Percentiles rank a stretch among this genome's conserved stretches.
Evolutionary conservation across 2,797 vertebrate genomes (phyloP).

Genomic region (Tympanoctomys barrerae): DNA sequence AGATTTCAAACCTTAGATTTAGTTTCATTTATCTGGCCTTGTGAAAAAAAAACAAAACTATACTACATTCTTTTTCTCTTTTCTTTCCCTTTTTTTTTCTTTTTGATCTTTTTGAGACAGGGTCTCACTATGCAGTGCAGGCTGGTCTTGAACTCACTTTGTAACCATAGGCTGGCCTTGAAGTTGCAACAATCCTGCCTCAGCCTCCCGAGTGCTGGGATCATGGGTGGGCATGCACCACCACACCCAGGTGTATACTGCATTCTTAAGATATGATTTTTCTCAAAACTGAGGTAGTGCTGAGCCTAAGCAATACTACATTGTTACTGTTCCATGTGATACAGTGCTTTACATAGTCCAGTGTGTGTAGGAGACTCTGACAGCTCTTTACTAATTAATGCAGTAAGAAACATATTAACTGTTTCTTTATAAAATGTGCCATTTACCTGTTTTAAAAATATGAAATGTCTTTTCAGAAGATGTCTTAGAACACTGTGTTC

Average conservation of each 20-base stretch:
- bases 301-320: neutral
- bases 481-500: neutral
- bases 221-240: too few species aligned
- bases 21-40: neutral
- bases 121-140: too few species aligned
- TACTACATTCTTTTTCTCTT: neutral
- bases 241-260: too few species aligned
- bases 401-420: neutral
- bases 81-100: too few species aligned
- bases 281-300: neutral
- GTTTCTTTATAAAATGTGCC: neutral
- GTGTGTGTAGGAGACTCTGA: neutral
- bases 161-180: too few species aligned
- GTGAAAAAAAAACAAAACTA: neutral
- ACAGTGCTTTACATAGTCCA: neutral
- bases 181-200: too few species aligned
- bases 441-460: neutral
- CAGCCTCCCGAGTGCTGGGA: too few species aligned
- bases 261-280: neutral
- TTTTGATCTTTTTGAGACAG: too few species aligned
- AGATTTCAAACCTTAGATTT: neutral
- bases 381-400: neutral
- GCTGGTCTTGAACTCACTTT: too few species aligned
- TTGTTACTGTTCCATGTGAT: neutral
- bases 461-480: constrained; percentile 17